These are phyloP conservation scores for Meles meles DNA, from an alignment of 2,113 vertebrate genomes.

Conservation along the genomic window DNA sequence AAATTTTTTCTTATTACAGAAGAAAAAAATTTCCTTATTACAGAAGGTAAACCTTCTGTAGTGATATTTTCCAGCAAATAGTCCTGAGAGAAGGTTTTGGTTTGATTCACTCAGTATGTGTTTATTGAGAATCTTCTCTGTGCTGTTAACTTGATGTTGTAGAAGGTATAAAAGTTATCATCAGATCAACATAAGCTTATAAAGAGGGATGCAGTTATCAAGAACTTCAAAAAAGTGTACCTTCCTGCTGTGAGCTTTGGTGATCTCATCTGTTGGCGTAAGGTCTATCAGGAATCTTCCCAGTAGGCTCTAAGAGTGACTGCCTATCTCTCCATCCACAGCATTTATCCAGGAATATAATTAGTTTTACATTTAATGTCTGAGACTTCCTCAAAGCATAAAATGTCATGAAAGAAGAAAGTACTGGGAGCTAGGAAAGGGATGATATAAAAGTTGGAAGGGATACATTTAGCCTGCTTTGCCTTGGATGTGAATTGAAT, in stretches of 20 bases:
- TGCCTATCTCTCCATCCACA: neutral
- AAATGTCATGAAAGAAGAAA: neutral
- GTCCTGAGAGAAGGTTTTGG: neutral
- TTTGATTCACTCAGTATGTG: neutral
- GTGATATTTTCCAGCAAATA: neutral
- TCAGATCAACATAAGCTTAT: neutral
- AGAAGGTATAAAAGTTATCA: neutral
- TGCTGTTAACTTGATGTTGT: neutral
- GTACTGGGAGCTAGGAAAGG: neutral
- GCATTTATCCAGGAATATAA: neutral
- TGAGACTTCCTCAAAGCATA: neutral
- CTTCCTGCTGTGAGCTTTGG: neutral
- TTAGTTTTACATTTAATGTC: neutral
- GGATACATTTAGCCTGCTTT: neutral
- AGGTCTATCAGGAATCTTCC: neutral
- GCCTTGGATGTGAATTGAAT: neutral
- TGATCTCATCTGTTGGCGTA: neutral
- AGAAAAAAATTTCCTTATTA: too few relatives aligned
- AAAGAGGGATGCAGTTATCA: neutral
- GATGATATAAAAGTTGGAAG: neutral
- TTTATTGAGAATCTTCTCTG: neutral
- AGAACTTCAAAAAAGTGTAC: neutral
- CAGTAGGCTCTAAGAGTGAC: neutral
- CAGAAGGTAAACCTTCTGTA: neutral
- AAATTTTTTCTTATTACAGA: too few relatives aligned